Conservation (phyloP, 1,140 invertebrate genomes). For the Ceratosolen fusciceps region DNA sequence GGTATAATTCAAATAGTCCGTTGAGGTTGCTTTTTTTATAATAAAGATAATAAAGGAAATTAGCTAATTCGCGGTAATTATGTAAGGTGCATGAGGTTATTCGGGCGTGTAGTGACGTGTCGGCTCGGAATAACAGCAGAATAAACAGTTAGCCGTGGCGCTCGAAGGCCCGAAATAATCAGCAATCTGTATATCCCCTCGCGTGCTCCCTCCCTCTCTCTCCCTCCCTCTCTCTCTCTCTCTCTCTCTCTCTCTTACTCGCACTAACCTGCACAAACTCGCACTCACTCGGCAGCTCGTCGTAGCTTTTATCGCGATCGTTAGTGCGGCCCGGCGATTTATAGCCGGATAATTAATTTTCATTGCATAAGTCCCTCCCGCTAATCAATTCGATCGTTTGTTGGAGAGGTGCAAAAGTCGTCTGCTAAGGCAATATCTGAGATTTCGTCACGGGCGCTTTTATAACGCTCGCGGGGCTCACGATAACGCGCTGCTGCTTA, state of each 20-base stretch:
- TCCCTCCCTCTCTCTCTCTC: too few relatives aligned
- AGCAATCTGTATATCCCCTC: slow-evolving; percentile 52
- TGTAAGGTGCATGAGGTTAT: slow-evolving; percentile 10
- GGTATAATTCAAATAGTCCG: too few relatives aligned
- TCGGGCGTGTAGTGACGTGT: background rate
- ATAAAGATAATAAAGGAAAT: background rate
- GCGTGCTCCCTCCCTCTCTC: too few relatives aligned
- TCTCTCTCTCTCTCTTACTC: too few relatives aligned
- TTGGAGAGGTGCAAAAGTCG: too few relatives aligned
- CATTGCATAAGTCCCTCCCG: slow-evolving; percentile 51
- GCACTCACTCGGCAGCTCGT: slow-evolving; percentile 16
- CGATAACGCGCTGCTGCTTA: background rate
- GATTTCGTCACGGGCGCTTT: background rate
- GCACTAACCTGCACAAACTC: too few relatives aligned
- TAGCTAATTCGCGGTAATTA: slow-evolving; percentile 31
- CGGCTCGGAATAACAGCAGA: too few relatives aligned
- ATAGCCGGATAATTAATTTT: slow-evolving; percentile 64
- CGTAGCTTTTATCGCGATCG: slow-evolving; percentile 56
- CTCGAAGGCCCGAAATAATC: slow-evolving; percentile 52
- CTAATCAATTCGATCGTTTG: slow-evolving; percentile 54
- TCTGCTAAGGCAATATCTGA: background rate
- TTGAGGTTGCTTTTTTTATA: background rate
- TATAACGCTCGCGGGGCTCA: background rate
- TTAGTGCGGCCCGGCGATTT: slow-evolving; percentile 55
- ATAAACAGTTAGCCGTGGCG: background rate